phyloP scores from a whole-genome alignment of 1,140 invertebrate species.

The Anadara kagoshimensis region DNA sequence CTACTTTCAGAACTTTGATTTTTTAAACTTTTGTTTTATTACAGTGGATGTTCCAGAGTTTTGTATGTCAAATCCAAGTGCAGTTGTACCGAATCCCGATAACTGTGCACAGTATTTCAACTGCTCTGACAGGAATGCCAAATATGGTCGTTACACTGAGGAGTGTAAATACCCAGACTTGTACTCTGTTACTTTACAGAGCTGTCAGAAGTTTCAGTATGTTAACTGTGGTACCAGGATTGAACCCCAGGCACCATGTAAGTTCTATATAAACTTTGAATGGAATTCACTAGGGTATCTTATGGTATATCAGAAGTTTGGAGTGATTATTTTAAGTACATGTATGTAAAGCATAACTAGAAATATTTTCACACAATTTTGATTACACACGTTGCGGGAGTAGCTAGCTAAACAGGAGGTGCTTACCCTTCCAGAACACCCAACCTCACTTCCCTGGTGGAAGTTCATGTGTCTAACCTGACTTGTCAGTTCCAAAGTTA shows the following conservation, averaged over 20 bases:
- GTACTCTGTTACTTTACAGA: background rate
- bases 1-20: background rate
- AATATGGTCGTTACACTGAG: conserved; percentile 3
- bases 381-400: too few species aligned
- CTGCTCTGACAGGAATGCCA: conserved; percentile 9
- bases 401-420: too few species aligned
- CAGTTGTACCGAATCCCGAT: conserved; percentile 19
- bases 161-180: conserved; percentile 18
- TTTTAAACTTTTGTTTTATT: conserved; percentile 2
- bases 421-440: too few species aligned
- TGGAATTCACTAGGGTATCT: too few species aligned
- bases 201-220: conserved; percentile 28
- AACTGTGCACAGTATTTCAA: conserved; percentile 41
- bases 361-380: too few species aligned
- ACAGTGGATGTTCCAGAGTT: conserved; percentile 8
- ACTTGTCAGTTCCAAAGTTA: too few species aligned
- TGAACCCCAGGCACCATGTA: conserved; percentile 44
- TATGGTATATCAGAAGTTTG: too few species aligned
- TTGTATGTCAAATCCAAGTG: conserved; percentile 29
- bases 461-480: too few species aligned
- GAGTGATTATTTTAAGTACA: too few species aligned
- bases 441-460: too few species aligned
- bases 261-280: conserved; percentile 3
- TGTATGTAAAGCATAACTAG: too few species aligned
- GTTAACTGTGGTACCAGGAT: conserved; percentile 22